phyloP scores from a whole-genome alignment of 2,797 vertebrate species.

The Danio choprae region DNA sequence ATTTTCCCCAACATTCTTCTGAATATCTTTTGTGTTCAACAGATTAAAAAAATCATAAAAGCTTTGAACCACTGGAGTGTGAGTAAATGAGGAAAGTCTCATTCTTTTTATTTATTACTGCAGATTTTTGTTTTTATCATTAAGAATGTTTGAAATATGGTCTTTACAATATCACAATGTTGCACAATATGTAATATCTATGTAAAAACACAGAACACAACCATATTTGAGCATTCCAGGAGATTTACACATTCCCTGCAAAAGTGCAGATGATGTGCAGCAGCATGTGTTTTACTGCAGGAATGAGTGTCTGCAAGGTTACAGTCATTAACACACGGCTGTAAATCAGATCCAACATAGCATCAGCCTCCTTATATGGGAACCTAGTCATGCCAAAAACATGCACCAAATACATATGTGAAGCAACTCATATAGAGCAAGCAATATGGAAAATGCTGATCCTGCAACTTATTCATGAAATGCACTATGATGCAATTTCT shows the following conservation, averaged over 20 bases:
- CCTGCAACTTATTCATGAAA: not conserved
- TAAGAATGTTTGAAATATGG: slow-evolving; percentile 2
- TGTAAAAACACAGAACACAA: slow-evolving; percentile 2
- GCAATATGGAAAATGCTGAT: not conserved
- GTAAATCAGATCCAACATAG: slow-evolving; percentile 52
- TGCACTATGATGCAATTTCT: too few relatives aligned
- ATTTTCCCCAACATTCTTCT: too few relatives aligned
- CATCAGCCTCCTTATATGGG: slow-evolving; percentile 14
- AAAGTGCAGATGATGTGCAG: slow-evolving; percentile 27
- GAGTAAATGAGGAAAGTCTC: too few relatives aligned
- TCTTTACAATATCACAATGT: slow-evolving; percentile 4
- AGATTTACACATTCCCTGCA: slow-evolving; percentile 10
- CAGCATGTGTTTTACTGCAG: slow-evolving; percentile 30
- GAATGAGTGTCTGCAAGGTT: slow-evolving; percentile 47
- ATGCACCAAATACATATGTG: slow-evolving; percentile 26
- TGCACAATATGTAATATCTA: slow-evolving; percentile 7
- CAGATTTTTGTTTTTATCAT: too few relatives aligned
- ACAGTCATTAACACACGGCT: slow-evolving; percentile 47
- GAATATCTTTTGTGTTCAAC: too few relatives aligned
- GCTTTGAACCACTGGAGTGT: too few relatives aligned
- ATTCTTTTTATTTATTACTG: too few relatives aligned
- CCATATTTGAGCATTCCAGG: not conserved
- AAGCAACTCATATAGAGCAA: slow-evolving; percentile 8
- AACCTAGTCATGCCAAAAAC: slow-evolving; percentile 44
- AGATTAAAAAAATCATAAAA: too few relatives aligned